phyloP scores from a whole-genome alignment of 2,113 vertebrate genomes.

The Zingel zingel region DNA sequence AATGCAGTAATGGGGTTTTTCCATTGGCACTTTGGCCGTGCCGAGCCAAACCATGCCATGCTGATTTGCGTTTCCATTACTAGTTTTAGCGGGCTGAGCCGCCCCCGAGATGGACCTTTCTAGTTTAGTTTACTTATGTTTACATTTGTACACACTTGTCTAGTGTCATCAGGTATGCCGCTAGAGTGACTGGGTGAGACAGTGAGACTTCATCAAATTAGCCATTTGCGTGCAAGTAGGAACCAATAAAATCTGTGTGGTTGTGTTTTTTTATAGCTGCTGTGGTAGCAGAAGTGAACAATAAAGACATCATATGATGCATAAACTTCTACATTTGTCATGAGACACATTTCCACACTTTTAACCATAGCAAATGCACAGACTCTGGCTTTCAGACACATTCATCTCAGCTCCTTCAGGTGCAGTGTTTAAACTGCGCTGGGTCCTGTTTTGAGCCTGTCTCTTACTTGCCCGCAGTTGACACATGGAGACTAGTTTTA shows the following conservation, averaged over 20 bases:
- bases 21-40: too few species aligned
- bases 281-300: constrained; percentile 3
- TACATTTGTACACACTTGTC: too few species aligned
- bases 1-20: too few species aligned
- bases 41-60: too few species aligned
- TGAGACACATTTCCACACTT: neutral
- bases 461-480: neutral
- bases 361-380: neutral
- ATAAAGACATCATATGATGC: neutral
- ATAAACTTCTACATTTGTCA: neutral
- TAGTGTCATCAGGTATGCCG: neutral
- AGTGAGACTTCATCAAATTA: neutral
- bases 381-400: neutral
- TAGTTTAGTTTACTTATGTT: too few species aligned
- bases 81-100: too few species aligned
- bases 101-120: too few species aligned
- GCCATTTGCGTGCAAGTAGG: neutral
- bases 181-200: neutral
- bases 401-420: neutral
- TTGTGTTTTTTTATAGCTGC: neutral
- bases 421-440: neutral
- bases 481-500: neutral
- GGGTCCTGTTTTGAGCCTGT: neutral
- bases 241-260: neutral
- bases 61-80: too few species aligned